Evolutionary conservation across 2,113 vertebrate species (phyloP).

Genomic region (Odobenus rosmarus): DNA sequence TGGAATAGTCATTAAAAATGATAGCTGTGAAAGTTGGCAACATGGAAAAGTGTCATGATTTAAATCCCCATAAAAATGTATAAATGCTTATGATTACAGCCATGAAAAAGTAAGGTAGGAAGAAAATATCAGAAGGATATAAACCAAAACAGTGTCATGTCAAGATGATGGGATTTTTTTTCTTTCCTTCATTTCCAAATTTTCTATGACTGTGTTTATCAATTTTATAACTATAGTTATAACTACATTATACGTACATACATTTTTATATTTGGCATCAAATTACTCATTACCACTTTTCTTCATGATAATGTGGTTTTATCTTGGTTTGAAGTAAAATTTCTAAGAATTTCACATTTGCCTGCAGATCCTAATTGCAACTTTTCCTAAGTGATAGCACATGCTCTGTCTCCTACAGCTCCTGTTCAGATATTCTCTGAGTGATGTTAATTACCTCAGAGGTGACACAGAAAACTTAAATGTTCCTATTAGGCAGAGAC

Average conservation of each 20-base stretch:
- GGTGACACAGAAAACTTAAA: constrained; percentile 44
- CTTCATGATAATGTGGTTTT: constrained; percentile 19
- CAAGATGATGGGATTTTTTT: constrained; percentile 16
- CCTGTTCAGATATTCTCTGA: constrained; percentile 35
- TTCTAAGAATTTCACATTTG: not conserved
- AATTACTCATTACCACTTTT: constrained; percentile 35
- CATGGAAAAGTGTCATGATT: not conserved
- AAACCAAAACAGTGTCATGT: not conserved
- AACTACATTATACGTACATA: not conserved
- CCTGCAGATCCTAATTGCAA: not conserved
- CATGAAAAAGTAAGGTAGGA: not conserved
- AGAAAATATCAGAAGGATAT: constrained; percentile 43
- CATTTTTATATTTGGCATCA: not conserved
- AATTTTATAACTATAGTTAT: constrained; percentile 25
- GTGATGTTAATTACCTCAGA: constrained; percentile 58
- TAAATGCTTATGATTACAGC: constrained; percentile 26
- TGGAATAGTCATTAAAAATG: constrained; percentile 25
- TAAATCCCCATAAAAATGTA: constrained; percentile 35
- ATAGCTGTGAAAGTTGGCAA: not conserved
- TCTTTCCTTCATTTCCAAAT: constrained; percentile 23
- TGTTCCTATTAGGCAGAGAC: constrained; percentile 9
- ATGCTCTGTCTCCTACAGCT: not conserved
- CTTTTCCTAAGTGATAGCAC: constrained; percentile 2
- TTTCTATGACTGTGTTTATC: constrained; percentile 35
- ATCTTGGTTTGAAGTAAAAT: constrained; percentile 18